phyloP scores from a whole-genome alignment of 2,797 vertebrate genomes.

The Tragelaphus eurycerus region DNA sequence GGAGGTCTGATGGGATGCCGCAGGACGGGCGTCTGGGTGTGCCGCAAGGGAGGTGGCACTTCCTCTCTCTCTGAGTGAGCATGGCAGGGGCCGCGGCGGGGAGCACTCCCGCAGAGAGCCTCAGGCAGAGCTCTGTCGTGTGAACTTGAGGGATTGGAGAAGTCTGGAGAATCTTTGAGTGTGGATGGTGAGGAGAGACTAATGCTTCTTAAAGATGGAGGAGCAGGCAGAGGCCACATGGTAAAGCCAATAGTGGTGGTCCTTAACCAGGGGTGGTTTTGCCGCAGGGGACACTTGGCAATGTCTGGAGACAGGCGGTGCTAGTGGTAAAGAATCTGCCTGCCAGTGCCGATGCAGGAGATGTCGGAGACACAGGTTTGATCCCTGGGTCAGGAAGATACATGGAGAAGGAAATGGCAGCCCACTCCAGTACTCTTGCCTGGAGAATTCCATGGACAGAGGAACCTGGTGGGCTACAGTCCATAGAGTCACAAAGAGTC shows the following conservation, averaged over 20 bases:
- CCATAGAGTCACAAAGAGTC: neutral
- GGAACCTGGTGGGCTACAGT: neutral
- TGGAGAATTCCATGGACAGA: neutral
- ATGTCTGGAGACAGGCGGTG: neutral
- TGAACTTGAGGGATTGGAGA: too few relatives aligned
- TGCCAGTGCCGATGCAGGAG: neutral
- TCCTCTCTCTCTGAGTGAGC: neutral
- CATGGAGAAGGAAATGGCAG: neutral
- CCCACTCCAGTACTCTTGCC: neutral
- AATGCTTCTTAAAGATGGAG: neutral
- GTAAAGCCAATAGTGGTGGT: accelerated
- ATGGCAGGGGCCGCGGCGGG: neutral
- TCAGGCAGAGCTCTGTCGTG: accelerated
- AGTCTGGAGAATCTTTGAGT: accelerated
- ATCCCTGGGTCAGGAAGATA: neutral
- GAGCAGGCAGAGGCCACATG: neutral
- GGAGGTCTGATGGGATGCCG: neutral
- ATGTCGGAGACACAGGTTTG: neutral
- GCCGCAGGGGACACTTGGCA: neutral
- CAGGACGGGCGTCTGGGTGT: neutral
- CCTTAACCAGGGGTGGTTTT: neutral
- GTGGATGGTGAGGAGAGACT: neutral
- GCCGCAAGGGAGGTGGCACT: neutral
- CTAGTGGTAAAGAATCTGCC: neutral
- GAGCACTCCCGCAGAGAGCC: neutral